Percentiles rank a stretch among this genome's conserved stretches.
phyloP scores from a whole-genome alignment of 2,113 vertebrate species.

The Vulpes ferrilata region DNA sequence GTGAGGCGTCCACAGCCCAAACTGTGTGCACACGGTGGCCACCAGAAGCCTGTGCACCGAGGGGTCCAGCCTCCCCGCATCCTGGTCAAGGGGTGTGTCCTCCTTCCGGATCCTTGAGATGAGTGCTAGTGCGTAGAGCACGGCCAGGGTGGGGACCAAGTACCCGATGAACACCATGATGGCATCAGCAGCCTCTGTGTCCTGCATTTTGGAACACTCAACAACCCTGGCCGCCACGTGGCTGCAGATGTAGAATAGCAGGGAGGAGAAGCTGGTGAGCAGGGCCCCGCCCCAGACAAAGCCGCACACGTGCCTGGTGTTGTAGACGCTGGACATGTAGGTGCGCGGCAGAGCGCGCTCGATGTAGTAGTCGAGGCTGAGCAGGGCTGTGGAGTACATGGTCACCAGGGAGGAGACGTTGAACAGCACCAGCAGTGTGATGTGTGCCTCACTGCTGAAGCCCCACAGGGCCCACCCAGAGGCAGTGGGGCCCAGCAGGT shows the following conservation, averaged over 20 bases:
- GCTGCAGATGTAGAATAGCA: slow-evolving; percentile 97
- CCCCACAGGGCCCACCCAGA: slow-evolving; percentile 95
- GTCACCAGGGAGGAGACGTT: slow-evolving; percentile 96
- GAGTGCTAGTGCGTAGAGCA: slow-evolving; percentile 93
- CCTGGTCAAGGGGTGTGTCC: slow-evolving; percentile 95
- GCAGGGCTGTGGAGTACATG: slow-evolving; percentile 97
- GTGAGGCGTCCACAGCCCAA: slow-evolving; percentile 96
- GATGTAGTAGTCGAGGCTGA: slow-evolving; percentile 98
- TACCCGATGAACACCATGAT: slow-evolving; percentile 98
- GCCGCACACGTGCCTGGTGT: slow-evolving; percentile 97
- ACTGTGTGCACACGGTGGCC: slow-evolving; percentile 95
- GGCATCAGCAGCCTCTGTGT: slow-evolving; percentile 94
- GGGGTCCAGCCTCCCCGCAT: slow-evolving; percentile 93
- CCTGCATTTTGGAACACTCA: slow-evolving; percentile 98
- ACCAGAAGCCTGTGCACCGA: slow-evolving; percentile 95
- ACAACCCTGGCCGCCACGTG: slow-evolving; percentile 95
- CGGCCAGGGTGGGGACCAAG: slow-evolving; percentile 93
- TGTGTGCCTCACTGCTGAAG: slow-evolving; percentile 93
- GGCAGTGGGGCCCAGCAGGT: slow-evolving; percentile 93
- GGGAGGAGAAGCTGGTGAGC: slow-evolving; percentile 97
- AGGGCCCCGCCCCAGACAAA: slow-evolving; percentile 99
- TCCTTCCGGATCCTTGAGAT: slow-evolving; percentile 94
- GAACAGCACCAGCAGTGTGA: slow-evolving; percentile 97
- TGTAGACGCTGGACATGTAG: slow-evolving; percentile 98
- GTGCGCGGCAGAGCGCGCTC: slow-evolving; percentile 96